phyloP scores from a whole-genome alignment of 2,797 vertebrate genomes.

The Dendrocincla tyrannina region DNA sequence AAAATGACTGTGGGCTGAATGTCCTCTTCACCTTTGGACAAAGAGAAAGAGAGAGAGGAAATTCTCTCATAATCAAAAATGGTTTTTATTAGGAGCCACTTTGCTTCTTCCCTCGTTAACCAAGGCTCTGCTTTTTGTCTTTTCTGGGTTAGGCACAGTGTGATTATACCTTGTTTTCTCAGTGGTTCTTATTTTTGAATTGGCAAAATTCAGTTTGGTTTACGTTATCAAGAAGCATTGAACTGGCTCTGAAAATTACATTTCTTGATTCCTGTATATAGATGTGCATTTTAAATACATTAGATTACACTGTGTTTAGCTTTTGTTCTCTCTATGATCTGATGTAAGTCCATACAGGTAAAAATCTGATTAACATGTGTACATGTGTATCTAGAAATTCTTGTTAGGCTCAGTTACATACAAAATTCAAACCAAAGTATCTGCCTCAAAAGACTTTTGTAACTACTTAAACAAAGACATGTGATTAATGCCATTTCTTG shows the following conservation, averaged over 20 bases:
- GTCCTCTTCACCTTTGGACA: neutral
- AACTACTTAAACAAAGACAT: neutral
- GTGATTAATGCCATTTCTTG: neutral
- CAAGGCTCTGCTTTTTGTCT: neutral
- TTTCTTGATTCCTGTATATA: neutral
- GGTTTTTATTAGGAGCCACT: accelerated
- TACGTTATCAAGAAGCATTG: neutral
- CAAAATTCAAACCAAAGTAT: neutral
- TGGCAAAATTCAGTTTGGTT: neutral
- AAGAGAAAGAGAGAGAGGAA: neutral
- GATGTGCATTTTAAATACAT: neutral
- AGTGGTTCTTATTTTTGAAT: neutral
- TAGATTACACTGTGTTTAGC: neutral
- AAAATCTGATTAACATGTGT: neutral
- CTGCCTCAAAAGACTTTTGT: neutral
- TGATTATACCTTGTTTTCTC: neutral
- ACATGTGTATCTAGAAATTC: neutral
- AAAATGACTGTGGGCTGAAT: neutral
- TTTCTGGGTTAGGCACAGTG: neutral
- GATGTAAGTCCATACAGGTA: neutral
- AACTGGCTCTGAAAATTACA: neutral
- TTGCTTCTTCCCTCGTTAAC: neutral
- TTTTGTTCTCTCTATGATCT: neutral
- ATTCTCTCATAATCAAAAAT: neutral
- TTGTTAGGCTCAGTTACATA: neutral